phyloP scores from a whole-genome alignment of 2,888 invertebrate genomes.

The Hypomecis atomaria region DNA sequence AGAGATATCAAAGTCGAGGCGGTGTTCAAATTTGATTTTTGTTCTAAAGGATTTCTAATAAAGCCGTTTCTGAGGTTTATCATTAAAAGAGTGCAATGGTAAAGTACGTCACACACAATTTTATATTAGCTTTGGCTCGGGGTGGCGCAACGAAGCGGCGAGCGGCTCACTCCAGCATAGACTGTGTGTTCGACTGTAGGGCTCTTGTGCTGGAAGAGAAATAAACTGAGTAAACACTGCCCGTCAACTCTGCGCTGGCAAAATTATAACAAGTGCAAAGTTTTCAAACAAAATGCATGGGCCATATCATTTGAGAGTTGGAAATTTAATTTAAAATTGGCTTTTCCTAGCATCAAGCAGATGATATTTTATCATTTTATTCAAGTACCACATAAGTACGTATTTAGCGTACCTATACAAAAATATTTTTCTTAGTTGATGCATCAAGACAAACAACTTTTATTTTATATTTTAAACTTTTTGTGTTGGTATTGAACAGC shows the following conservation, averaged over 20 bases:
- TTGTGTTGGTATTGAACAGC: too few species aligned
- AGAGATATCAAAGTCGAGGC: conserved; percentile 11
- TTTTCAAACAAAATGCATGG: conserved; percentile 57
- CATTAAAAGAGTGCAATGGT: conserved; percentile 59
- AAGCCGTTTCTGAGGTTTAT: conserved; percentile 50
- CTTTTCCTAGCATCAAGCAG: too few species aligned
- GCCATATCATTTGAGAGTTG: not conserved
- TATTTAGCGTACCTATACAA: too few species aligned
- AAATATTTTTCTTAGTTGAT: too few species aligned
- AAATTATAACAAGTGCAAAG: conserved; percentile 65
- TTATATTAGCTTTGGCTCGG: conserved; percentile 68
- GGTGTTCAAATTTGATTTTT: conserved; percentile 28
- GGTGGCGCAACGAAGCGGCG: conserved; percentile 63
- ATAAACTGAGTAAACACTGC: conserved; percentile 77
- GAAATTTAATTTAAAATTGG: not conserved
- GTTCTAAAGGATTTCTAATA: conserved; percentile 22
- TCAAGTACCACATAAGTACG: too few species aligned
- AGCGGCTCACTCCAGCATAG: conserved; percentile 68
- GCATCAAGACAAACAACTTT: too few species aligned
- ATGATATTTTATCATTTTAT: too few species aligned
- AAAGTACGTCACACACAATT: conserved; percentile 64
- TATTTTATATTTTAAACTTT: too few species aligned
- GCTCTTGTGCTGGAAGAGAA: conserved; percentile 70
- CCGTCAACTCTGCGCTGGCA: conserved; percentile 61
- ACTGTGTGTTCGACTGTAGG: conserved; percentile 73